Evolutionary conservation across 2,888 invertebrate species (phyloP).

Genomic region (Stomorhina lunata): DNA sequence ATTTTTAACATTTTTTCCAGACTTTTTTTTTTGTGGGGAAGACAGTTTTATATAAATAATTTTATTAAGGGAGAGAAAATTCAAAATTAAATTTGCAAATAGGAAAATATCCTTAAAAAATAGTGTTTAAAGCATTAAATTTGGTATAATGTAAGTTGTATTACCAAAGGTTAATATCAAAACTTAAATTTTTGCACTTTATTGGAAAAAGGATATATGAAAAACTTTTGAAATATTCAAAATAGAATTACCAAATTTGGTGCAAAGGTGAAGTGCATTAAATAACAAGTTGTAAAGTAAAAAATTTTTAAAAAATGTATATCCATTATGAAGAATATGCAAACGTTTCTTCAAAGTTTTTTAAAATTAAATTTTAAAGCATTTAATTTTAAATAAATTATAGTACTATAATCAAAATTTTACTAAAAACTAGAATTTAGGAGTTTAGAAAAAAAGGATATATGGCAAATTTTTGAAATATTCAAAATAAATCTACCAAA

Average conservation of each 20-base stretch:
- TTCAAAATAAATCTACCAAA: too few species aligned
- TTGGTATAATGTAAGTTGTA: too few species aligned
- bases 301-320: neutral
- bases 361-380: neutral
- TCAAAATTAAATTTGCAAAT: neutral
- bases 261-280: neutral
- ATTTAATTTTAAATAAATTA: too few species aligned
- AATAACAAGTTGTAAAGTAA: neutral
- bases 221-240: neutral
- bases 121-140: neutral
- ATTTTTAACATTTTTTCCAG: slow-evolving; percentile 16
- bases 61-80: neutral
- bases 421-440: too few species aligned
- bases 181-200: too few species aligned
- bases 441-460: too few species aligned
- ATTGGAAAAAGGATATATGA: neutral
- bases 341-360: neutral
- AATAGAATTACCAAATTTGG: neutral
- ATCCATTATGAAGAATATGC: neutral
- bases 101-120: neutral
- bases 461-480: too few species aligned
- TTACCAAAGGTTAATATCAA: too few species aligned
- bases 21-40: slow-evolving; percentile 9
- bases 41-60: slow-evolving; percentile 27
- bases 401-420: too few species aligned